A percentile compares a stretch with the other conserved stretches of the same genome.
These are phyloP conservation scores for Erinaceus europaeus DNA, from an alignment of 2,113 vertebrate genomes.

Conservation along the genomic window DNA sequence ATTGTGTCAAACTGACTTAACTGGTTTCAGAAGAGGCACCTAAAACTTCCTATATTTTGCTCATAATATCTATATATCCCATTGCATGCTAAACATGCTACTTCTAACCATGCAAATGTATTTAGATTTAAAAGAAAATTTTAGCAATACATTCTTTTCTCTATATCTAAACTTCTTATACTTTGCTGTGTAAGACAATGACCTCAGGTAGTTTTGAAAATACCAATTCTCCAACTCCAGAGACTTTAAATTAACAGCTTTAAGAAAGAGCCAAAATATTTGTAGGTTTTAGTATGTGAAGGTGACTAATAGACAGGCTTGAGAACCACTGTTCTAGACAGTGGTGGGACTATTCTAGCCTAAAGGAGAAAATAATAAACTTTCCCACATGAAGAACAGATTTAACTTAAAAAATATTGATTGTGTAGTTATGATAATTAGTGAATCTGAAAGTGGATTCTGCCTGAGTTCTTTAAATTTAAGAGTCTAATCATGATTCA, in stretches of 20 bases:
- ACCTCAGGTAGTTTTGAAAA: background rate
- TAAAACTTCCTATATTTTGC: background rate
- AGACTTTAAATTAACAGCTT: background rate
- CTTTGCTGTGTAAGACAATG: background rate
- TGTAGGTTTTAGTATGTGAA: background rate
- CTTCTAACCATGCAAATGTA: background rate
- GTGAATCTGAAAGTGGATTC: background rate
- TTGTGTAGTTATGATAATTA: background rate
- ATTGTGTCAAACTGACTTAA: background rate
- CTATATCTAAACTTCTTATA: background rate
- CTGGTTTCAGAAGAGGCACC: background rate
- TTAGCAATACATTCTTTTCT: background rate
- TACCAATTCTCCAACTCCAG: background rate
- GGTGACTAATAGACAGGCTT: background rate
- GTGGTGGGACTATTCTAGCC: background rate
- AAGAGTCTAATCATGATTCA: background rate
- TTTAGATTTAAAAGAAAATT: background rate
- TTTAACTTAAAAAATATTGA: background rate
- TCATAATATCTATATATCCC: background rate
- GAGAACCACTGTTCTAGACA: background rate
- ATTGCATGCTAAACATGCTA: background rate
- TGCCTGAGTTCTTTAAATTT: background rate
- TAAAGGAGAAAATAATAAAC: too few species aligned
- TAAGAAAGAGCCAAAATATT: background rate
- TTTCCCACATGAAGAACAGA: background rate